These are phyloP conservation scores for Glaucopsyche alexis DNA, from an alignment of 2,888 invertebrate species.

Conservation along the genomic window DNA sequence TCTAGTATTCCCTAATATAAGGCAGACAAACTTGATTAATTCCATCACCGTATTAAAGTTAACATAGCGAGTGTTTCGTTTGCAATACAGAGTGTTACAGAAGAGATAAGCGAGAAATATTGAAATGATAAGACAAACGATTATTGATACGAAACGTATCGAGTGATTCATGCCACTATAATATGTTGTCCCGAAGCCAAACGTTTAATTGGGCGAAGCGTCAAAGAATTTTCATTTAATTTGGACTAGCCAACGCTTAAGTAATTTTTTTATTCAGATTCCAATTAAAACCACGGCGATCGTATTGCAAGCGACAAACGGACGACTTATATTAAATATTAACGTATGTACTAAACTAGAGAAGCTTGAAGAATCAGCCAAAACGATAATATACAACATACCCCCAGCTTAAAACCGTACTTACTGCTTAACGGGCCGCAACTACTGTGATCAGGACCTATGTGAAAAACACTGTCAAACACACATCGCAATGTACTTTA, in stretches of 20 bases:
- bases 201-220: slow-evolving; percentile 56
- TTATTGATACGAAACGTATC: slow-evolving; percentile 41
- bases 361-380: slow-evolving; percentile 70
- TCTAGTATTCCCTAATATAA: slow-evolving; percentile 61
- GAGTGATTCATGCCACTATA: slow-evolving; percentile 53
- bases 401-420: slow-evolving; percentile 71
- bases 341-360: slow-evolving; percentile 51
- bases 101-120: slow-evolving; percentile 31
- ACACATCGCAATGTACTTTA: slow-evolving; percentile 69
- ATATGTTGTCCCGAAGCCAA: slow-evolving; percentile 57
- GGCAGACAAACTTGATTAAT: slow-evolving; percentile 45
- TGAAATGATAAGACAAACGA: slow-evolving; percentile 38
- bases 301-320: slow-evolving; percentile 59
- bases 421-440: slow-evolving; percentile 79
- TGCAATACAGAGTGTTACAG: slow-evolving; percentile 27
- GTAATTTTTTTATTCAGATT: slow-evolving; percentile 42
- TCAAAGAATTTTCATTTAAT: slow-evolving; percentile 51
- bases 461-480: slow-evolving; percentile 78
- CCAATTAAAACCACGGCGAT: slow-evolving; percentile 45
- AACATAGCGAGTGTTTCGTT: slow-evolving; percentile 35
- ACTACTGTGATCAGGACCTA: slow-evolving; percentile 80
- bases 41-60: slow-evolving; percentile 38
- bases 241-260: slow-evolving; percentile 43
- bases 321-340: slow-evolving; percentile 43
- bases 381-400: slow-evolving; percentile 65